Base-by-base conservation (phyloP, 2,113 vertebrate genomes). In the Leucopsar rothschildi region DNA sequence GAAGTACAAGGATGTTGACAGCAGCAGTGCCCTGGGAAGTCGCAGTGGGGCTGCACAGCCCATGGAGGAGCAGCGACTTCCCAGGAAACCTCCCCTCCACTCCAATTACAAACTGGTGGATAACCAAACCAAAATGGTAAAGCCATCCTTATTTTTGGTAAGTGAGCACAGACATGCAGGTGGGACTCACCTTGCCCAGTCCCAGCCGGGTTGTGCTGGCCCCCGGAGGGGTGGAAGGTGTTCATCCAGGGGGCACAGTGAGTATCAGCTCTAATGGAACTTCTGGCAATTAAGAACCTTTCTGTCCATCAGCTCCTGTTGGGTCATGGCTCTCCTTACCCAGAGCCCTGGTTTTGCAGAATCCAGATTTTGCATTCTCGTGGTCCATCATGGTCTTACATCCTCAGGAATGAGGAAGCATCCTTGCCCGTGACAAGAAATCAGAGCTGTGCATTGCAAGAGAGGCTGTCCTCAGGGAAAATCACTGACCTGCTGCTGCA, bases 61-160 rank as follows among this genome's bases (percentile, higher is more conserved):
- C 4, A 3, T 0, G 0, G 20, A 39, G 28, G 21, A 50, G 37
- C 42, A 7, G 14, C 0, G 13, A 20, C 49, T 55, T 35, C 49
- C 64, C 55, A 23, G 37, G 33, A 19, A 70, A 47, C n/a, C 45
- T n/a, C 14, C 33, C 15, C 9, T 28, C 8, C 28, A 15, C 11
- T 5, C 15, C 15, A 9, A 17, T 27, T 10, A 33, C 22, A 31
- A 27, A 35, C 50, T 56, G 70, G 19, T 28, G 17, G 10, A 42
- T 3, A 45, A 82, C 66, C 3, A 52, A 45, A 35, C 14, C 25
- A 15, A 28, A 42, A 16, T 1, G 28, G 8, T 12, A 35, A 88
- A 72, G 4, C 21, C 39, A 19, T 33, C 50, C 37, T 50, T 33
- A 10, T 33, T 73, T 88, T 73, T 63, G 60, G 28, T 28, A 4